phyloP scores from a whole-genome alignment of 2,113 vertebrate species.

The Poecilia latipinna region DNA sequence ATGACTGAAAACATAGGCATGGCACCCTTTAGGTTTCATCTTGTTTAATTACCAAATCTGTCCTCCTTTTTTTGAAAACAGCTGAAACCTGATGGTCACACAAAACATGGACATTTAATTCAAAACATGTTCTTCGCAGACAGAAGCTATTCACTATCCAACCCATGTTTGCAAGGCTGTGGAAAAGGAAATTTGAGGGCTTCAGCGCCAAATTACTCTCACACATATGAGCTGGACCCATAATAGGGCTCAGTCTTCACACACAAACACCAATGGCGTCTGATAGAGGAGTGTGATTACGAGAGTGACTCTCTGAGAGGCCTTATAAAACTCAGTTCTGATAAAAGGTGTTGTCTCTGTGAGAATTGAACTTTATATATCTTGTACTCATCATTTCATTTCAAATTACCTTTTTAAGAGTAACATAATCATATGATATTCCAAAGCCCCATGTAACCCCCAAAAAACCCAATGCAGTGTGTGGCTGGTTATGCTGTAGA shows the following conservation, averaged over 20 bases:
- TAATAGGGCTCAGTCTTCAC: constrained; percentile 17
- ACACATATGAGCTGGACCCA: constrained; percentile 5
- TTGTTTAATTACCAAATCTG: not conserved
- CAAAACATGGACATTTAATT: constrained; percentile 9
- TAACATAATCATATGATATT: not conserved
- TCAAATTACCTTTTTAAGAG: constrained; percentile 3
- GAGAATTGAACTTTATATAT: constrained; percentile 1
- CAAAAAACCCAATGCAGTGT: constrained; percentile 1
- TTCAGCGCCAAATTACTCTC: constrained; percentile 23
- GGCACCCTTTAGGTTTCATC: not conserved
- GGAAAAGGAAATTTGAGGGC: constrained; percentile 14
- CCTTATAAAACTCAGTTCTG: constrained; percentile 18
- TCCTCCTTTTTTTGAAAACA: not conserved
- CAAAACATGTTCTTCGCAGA: not conserved
- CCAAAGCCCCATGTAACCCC: not conserved
- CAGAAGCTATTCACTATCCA: not conserved
- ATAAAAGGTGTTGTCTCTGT: constrained; percentile 10
- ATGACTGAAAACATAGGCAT: not conserved
- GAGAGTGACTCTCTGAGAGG: constrained; percentile 15
- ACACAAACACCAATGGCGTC: constrained; percentile 14
- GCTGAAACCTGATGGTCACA: not conserved
- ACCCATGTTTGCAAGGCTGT: constrained; percentile 8
- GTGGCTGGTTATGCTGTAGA: not conserved
- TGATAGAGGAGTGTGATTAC: constrained; percentile 12
- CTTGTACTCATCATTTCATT: constrained; percentile 9